These are phyloP conservation scores for Raja brachyura DNA, from an alignment of 2,113 vertebrate species.

Conservation along the genomic window DNA sequence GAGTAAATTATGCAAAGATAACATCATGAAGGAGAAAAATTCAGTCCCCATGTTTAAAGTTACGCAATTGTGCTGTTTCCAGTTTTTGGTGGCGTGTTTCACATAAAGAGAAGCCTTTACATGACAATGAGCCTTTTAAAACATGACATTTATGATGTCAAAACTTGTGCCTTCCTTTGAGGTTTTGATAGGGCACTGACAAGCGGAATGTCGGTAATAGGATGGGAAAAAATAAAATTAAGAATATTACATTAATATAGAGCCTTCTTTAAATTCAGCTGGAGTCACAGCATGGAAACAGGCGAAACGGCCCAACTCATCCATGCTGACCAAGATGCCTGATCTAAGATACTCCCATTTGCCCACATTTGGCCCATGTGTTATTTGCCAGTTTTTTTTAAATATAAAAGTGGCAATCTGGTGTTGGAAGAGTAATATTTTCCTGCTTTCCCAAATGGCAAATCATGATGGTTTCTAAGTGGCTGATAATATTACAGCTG, in stretches of 20 bases:
- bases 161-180: not conserved
- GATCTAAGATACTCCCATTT: too few relatives aligned
- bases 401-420: not conserved
- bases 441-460: not conserved
- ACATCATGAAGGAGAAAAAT: not conserved
- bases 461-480: not conserved
- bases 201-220: not conserved
- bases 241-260: not conserved
- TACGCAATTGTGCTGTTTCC: not conserved
- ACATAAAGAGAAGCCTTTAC: not conserved
- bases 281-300: too few relatives aligned
- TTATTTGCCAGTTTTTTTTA: not conserved
- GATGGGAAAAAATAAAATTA: not conserved
- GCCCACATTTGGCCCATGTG: too few relatives aligned
- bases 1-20: not conserved
- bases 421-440: not conserved
- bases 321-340: too few relatives aligned
- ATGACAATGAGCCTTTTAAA: not conserved
- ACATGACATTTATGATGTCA: not conserved
- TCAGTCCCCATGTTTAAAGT: not conserved
- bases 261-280: not conserved
- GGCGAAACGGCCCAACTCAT: too few relatives aligned
- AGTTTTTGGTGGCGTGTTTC: not conserved
- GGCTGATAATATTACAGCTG: not conserved
- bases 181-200: not conserved